These are phyloP conservation scores for Cyclura pinguis DNA, from an alignment of 2,797 vertebrate species.

Conservation along the genomic window DNA sequence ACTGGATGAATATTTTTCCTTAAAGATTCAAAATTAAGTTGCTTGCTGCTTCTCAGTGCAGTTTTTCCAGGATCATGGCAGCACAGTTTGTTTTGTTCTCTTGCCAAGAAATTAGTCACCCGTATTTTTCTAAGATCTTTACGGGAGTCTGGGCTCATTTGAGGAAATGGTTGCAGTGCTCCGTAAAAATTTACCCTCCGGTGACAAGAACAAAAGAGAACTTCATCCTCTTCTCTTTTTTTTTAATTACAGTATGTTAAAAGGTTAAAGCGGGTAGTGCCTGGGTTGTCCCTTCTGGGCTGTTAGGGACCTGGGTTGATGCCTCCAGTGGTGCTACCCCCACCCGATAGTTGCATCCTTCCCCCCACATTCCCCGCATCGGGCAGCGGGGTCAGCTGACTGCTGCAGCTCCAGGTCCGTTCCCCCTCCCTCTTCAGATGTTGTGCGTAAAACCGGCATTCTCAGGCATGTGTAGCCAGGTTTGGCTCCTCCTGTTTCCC, in stretches of 20 bases:
- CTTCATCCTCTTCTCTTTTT: slow-evolving; percentile 29
- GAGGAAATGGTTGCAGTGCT: slow-evolving; percentile 55
- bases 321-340: too few species aligned
- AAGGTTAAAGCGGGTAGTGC: background rate
- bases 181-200: slow-evolving; percentile 48
- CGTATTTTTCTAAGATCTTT: slow-evolving; percentile 50
- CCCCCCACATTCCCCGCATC: too few species aligned
- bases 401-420: too few species aligned
- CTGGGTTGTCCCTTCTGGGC: too few species aligned
- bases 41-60: slow-evolving; percentile 21
- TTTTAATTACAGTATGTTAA: background rate
- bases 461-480: too few species aligned
- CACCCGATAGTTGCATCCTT: too few species aligned
- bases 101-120: slow-evolving; percentile 67
- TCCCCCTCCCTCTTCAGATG: too few species aligned
- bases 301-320: too few species aligned
- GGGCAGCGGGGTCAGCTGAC: too few species aligned
- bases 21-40: slow-evolving; percentile 40
- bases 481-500: too few species aligned
- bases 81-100: slow-evolving; percentile 22
- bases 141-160: slow-evolving; percentile 48
- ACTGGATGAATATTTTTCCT: background rate
- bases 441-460: too few species aligned
- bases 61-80: slow-evolving; percentile 29
- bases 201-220: slow-evolving; percentile 27